These are phyloP conservation scores for Caenorhabditis panamensis DNA, from an alignment of 2,888 invertebrate genomes.

Conservation along the genomic window DNA sequence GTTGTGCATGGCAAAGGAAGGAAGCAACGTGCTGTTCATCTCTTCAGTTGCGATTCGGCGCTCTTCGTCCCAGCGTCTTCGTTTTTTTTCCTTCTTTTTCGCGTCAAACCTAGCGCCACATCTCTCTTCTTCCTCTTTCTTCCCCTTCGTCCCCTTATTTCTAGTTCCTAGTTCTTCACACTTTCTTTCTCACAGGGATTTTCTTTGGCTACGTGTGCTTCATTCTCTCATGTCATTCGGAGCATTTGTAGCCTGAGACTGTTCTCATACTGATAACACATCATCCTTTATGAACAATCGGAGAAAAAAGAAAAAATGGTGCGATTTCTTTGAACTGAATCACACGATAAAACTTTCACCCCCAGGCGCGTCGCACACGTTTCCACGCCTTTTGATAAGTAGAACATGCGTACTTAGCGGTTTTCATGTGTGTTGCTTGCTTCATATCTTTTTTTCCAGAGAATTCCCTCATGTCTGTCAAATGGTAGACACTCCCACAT, in stretches of 20 bases:
- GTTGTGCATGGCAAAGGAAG: neutral
- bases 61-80: conserved; percentile 16
- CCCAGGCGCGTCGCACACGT: conserved; percentile 36
- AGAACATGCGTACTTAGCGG: conserved; percentile 56
- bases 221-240: neutral
- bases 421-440: conserved; percentile 1
- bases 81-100: conserved; percentile 8
- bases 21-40: conserved; percentile 21
- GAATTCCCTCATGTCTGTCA: conserved; percentile 4
- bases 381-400: conserved; percentile 52
- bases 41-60: conserved; percentile 28
- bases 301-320: conserved; percentile 27
- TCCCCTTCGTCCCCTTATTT: neutral
- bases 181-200: neutral
- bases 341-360: conserved; percentile 54
- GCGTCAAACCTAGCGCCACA: conserved; percentile 18
- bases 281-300: no score
- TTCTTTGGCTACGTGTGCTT: neutral
- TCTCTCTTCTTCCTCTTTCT: conserved; percentile 1
- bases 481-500: conserved; percentile 18
- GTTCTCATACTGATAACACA: conserved; percentile 3
- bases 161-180: neutral
- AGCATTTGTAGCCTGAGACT: neutral
- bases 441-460: conserved; percentile 20
- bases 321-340: conserved; percentile 61